These are phyloP conservation scores for Amphimallon solstitiale DNA, from an alignment of 2,888 invertebrate species.

Conservation along the genomic window DNA sequence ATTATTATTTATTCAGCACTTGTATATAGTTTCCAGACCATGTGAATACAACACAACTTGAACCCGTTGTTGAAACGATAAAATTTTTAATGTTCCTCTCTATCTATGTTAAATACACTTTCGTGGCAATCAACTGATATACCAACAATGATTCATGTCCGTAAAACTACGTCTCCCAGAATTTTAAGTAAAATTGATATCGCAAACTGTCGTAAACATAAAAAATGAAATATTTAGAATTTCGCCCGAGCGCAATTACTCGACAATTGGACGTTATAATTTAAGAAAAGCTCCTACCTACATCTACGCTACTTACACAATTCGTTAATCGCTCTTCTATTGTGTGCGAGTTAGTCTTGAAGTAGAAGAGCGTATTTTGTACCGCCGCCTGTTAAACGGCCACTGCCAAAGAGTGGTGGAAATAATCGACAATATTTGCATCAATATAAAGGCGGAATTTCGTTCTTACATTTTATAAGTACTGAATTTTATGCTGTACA, in stretches of 20 bases:
- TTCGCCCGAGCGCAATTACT: conserved; percentile 12
- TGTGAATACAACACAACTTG: no score
- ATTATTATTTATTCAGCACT: no score
- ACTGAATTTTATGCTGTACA: no score
- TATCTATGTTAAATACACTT: conserved; percentile 8
- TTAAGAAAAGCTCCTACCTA: conserved; percentile 35
- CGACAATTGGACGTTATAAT: conserved; percentile 18
- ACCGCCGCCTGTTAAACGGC: neutral
- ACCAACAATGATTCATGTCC: neutral
- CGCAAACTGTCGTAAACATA: conserved; percentile 1
- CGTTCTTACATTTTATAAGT: neutral
- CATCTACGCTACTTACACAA: conserved; percentile 20
- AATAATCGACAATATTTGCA: neutral
- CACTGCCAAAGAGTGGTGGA: neutral
- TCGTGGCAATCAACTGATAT: neutral
- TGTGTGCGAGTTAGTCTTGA: conserved; percentile 23
- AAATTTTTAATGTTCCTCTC: no score
- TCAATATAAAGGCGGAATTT: conserved; percentile 20
- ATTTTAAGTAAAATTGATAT: no score
- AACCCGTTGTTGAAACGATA: no score
- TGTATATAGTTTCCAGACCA: no score
- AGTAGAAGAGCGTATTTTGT: neutral
- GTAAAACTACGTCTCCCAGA: neutral
- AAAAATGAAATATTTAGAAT: conserved; percentile 19
- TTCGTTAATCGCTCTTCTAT: conserved; percentile 21